Conservation (phyloP, 2,888 invertebrate species). For the Himalopsyche japonica region DNA sequence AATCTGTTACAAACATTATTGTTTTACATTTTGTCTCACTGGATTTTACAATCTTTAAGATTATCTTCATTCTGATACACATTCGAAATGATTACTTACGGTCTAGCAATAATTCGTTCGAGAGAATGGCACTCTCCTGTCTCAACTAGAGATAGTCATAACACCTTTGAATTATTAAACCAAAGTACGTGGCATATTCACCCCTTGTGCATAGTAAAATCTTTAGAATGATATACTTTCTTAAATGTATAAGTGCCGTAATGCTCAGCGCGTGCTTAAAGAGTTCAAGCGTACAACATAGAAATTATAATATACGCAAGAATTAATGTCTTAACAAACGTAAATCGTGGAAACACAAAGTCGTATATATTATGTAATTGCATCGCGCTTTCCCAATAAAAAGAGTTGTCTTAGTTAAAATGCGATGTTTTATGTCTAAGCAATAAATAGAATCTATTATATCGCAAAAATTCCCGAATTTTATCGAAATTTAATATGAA, state of each 20-base stretch:
- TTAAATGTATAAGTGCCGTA: background rate
- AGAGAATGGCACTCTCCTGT: background rate
- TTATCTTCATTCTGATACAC: background rate
- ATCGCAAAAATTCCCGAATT: too few relatives aligned
- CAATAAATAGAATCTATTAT: too few relatives aligned
- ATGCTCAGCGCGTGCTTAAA: background rate
- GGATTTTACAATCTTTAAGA: background rate
- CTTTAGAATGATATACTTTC: background rate
- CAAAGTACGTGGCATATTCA: background rate
- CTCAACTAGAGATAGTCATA: background rate
- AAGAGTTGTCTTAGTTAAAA: too few relatives aligned
- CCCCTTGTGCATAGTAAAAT: background rate
- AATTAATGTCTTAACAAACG: background rate
- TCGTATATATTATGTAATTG: too few relatives aligned
- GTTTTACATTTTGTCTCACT: background rate
- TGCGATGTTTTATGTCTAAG: too few relatives aligned
- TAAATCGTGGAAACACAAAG: background rate
- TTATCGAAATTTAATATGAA: too few relatives aligned
- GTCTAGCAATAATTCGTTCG: background rate
- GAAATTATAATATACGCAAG: background rate
- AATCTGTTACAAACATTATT: too few relatives aligned
- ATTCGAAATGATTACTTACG: background rate
- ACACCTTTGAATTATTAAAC: background rate
- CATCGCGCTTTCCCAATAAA: too few relatives aligned
- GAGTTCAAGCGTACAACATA: background rate